Evolutionary conservation across 1,140 invertebrate genomes (phyloP).

Genomic region (Xylocopa sonorina): DNA sequence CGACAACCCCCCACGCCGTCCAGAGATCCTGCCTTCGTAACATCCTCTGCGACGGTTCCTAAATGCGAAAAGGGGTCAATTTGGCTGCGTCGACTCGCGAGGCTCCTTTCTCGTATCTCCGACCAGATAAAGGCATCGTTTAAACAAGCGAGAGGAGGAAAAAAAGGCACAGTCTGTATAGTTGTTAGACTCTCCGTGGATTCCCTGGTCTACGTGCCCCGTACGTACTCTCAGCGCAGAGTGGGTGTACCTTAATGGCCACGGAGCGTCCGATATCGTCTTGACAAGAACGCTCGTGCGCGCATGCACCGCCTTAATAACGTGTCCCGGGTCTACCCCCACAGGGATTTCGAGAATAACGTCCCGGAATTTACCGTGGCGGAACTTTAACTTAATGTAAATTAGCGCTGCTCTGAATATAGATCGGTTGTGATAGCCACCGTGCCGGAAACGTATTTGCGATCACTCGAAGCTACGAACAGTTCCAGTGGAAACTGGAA

Average conservation of each 20-base stretch:
- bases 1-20: neutral
- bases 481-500: neutral
- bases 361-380: conserved; percentile 11
- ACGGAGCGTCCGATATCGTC: conserved; percentile 29
- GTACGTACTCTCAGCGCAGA: neutral
- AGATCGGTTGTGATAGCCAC: conserved; percentile 6
- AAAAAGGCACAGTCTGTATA: conserved; percentile 21
- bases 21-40: neutral
- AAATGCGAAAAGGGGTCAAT: neutral
- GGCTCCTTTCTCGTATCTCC: neutral
- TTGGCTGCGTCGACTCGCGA: conserved; percentile 2
- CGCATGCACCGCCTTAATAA: conserved; percentile 27
- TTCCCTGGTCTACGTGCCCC: conserved; percentile 11
- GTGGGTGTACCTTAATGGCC: conserved; percentile 46
- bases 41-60: neutral
- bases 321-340: conserved; percentile 15
- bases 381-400: conserved; percentile 26
- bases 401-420: neutral
- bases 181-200: conserved; percentile 35
- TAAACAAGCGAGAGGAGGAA: conserved; percentile 34
- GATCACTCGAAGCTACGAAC: neutral
- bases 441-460: neutral
- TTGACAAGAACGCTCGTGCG: conserved; percentile 33
- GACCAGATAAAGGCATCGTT: conserved; percentile 52
- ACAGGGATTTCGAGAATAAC: conserved; percentile 42